phyloP scores from a whole-genome alignment of 2,113 vertebrate species.

The Emberiza fucata region DNA sequence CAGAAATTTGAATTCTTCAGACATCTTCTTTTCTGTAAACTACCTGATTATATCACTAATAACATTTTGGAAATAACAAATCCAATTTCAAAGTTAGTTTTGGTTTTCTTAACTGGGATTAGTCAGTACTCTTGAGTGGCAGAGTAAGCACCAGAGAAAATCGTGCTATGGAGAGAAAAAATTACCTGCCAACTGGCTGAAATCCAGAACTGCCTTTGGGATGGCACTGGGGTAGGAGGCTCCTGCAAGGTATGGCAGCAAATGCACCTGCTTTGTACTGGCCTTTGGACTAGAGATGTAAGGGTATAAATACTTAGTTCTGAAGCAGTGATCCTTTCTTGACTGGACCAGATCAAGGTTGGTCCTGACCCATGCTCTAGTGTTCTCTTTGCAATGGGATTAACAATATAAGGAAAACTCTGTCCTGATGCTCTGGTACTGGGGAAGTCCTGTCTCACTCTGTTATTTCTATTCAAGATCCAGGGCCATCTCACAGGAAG shows the following conservation, averaged over 20 bases:
- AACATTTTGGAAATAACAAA: neutral
- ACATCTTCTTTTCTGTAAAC: neutral
- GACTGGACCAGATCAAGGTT: neutral
- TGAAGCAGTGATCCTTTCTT: neutral
- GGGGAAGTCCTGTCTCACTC: neutral
- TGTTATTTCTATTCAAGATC: neutral
- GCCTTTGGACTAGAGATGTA: neutral
- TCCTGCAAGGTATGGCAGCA: neutral
- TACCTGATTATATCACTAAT: neutral
- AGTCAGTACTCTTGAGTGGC: neutral
- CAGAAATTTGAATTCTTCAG: neutral
- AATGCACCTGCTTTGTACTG: neutral
- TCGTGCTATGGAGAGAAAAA: neutral
- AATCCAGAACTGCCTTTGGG: neutral
- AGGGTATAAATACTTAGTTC: neutral
- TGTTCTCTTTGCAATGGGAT: neutral
- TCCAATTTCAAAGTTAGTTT: neutral
- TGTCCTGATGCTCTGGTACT: neutral
- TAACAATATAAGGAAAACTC: neutral
- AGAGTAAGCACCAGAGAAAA: neutral
- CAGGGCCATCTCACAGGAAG: neutral
- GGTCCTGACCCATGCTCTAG: neutral
- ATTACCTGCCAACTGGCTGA: fast-evolving
- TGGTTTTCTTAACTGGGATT: neutral
- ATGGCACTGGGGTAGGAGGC: neutral